phyloP scores from a whole-genome alignment of 2,113 vertebrate genomes.

The Scatophagus argus region DNA sequence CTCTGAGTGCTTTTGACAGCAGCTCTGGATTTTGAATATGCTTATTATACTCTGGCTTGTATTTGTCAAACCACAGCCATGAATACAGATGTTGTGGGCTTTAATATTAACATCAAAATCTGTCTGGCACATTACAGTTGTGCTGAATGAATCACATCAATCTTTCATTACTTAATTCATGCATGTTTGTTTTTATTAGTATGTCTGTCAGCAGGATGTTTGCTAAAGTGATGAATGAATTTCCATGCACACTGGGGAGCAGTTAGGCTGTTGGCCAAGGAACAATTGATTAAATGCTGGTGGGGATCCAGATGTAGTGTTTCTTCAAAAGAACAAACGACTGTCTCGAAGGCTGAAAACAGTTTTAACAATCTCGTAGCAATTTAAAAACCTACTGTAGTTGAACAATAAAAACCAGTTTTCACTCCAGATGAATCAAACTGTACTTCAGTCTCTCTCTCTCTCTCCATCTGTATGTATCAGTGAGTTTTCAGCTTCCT shows the following conservation, averaged over 20 bases:
- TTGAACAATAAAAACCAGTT: neutral
- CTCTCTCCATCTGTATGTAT: slow-evolving; percentile 19
- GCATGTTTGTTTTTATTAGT: slow-evolving; percentile 14
- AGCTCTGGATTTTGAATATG: neutral
- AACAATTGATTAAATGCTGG: slow-evolving; percentile 30
- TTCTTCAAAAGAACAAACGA: neutral
- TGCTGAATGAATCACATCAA: slow-evolving; percentile 25
- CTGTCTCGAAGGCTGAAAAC: neutral
- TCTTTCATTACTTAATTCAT: slow-evolving; percentile 24
- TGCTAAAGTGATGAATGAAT: slow-evolving; percentile 22
- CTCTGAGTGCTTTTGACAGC: neutral
- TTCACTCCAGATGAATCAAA: neutral
- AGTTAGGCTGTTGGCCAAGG: slow-evolving; percentile 13
- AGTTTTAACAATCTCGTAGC: neutral
- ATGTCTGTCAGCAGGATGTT: slow-evolving; percentile 26
- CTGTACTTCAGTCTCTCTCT: neutral
- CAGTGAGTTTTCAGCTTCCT: slow-evolving; percentile 10
- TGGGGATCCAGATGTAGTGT: slow-evolving; percentile 15
- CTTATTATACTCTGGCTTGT: neutral
- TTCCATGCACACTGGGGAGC: neutral
- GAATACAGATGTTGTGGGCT: neutral
- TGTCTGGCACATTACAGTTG: neutral
- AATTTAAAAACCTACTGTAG: neutral
- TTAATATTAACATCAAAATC: neutral
- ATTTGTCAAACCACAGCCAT: neutral